Percentiles rank a stretch among this genome's conserved stretches.
phyloP scores from a whole-genome alignment of 2,888 invertebrate species.

The Neoaliturus tenellus region DNA sequence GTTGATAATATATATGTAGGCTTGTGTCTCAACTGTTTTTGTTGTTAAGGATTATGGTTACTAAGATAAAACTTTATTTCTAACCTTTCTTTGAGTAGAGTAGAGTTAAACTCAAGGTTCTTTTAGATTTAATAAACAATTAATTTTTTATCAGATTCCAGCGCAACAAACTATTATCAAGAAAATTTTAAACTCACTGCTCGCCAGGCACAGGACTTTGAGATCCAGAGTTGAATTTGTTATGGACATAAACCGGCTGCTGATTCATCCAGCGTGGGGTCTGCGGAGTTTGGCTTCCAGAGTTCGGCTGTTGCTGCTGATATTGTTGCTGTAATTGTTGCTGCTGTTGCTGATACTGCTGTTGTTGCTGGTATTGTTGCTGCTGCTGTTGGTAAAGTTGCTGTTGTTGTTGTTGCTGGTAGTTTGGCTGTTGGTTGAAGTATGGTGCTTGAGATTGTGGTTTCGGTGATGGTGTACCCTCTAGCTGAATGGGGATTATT shows the following conservation, averaged over 20 bases:
- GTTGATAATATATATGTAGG: no score
- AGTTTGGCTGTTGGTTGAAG: conserved; percentile 62
- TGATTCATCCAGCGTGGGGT: conserved; percentile 71
- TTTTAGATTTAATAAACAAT: no score
- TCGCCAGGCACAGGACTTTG: conserved; percentile 45
- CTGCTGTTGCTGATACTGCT: conserved; percentile 67
- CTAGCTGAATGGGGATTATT: conserved; percentile 82
- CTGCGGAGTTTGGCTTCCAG: conserved; percentile 72
- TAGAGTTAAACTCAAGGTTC: no score
- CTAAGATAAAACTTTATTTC: no score
- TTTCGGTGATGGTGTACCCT: conserved; percentile 70
- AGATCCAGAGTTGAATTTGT: conserved; percentile 64
- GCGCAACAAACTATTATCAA: no score
- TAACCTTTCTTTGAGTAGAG: no score
- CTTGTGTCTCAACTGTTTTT: no score
- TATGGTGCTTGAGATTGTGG: conserved; percentile 54
- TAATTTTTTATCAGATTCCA: no score
- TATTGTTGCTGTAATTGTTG: conserved; percentile 66
- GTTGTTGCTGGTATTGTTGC: conserved; percentile 68
- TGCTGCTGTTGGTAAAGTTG: conserved; percentile 68
- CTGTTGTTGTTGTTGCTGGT: conserved; percentile 66
- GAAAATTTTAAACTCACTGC: conserved; percentile 46
- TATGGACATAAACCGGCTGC: conserved; percentile 64
- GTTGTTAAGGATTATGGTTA: no score
- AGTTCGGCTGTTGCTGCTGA: conserved; percentile 65